Percentiles rank a stretch among this genome's conserved stretches.
These are phyloP conservation scores for Chaetura pelagica DNA, from an alignment of 2,113 vertebrate genomes.

Conservation along the genomic window DNA sequence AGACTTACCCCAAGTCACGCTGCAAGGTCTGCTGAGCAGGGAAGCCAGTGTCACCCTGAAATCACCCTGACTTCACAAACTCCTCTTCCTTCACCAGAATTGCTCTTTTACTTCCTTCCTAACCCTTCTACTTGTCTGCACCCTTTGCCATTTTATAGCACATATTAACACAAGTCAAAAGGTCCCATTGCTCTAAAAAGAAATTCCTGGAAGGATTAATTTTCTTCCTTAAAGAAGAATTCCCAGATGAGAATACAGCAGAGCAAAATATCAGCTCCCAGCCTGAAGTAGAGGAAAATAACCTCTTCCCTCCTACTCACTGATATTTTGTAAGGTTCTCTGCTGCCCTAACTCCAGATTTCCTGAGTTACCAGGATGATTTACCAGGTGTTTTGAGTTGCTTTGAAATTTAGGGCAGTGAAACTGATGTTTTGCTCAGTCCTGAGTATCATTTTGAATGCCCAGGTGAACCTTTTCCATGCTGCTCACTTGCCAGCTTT, in stretches of 20 bases:
- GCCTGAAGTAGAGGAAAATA: neutral
- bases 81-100: neutral
- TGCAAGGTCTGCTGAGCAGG: neutral
- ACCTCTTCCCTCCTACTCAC: neutral
- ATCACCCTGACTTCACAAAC: neutral
- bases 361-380: neutral
- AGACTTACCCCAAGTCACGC: neutral
- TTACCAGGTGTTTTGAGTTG: neutral
- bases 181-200: neutral
- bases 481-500: neutral
- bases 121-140: neutral
- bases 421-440: neutral
- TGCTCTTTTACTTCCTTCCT: neutral
- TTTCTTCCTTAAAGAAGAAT: neutral
- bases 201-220: fast-evolving
- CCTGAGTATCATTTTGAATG: neutral
- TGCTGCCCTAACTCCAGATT: neutral
- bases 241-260: fast-evolving
- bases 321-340: neutral
- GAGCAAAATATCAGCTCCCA: neutral
- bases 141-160: too few relatives aligned
- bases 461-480: neutral
- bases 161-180: neutral
- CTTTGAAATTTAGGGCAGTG: neutral
- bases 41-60: fast-evolving